Percentiles rank a stretch among this genome's conserved stretches.
These are phyloP conservation scores for Procambarus virginalis DNA, from an alignment of 1,140 invertebrate species.

Conservation along the genomic window DNA sequence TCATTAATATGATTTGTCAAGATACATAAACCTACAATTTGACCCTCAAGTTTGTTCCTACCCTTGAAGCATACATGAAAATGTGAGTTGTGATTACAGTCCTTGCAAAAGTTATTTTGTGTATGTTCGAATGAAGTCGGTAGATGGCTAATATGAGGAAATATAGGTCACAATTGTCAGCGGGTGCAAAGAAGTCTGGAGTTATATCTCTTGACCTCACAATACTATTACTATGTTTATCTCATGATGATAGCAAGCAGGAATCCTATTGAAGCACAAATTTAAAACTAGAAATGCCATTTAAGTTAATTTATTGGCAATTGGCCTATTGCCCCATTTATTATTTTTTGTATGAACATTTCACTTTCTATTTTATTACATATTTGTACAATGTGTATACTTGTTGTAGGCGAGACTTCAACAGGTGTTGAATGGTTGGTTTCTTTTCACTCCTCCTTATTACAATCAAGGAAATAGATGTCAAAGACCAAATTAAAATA, in stretches of 20 bases:
- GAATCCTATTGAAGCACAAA: slow-evolving; percentile 24
- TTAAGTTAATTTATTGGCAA: neutral
- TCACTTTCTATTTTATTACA: neutral
- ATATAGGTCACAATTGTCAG: neutral
- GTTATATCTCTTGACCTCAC: slow-evolving; percentile 12
- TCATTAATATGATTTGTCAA: slow-evolving; percentile 8
- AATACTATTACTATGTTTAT: neutral
- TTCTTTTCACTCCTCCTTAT: slow-evolving; percentile 20
- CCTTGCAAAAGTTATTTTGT: neutral
- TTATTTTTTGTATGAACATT: slow-evolving; percentile 19
- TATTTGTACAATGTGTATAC: slow-evolving; percentile 23
- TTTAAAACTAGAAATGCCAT: neutral
- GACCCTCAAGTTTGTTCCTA: slow-evolving; percentile 16
- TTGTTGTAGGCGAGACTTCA: slow-evolving; percentile 5
- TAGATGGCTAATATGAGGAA: neutral
- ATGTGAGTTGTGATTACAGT: neutral
- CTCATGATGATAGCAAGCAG: neutral
- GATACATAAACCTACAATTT: slow-evolving; percentile 15
- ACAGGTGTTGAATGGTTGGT: slow-evolving; percentile 10
- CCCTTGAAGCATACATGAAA: neutral
- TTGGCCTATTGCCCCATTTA: slow-evolving; percentile 17
- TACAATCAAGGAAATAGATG: slow-evolving; percentile 11
- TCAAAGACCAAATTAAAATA: slow-evolving; percentile 19
- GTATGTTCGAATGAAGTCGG: neutral
- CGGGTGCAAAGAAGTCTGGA: neutral